phyloP scores from a whole-genome alignment of 2,888 invertebrate genomes.

The Rhamnusium bicolor region DNA sequence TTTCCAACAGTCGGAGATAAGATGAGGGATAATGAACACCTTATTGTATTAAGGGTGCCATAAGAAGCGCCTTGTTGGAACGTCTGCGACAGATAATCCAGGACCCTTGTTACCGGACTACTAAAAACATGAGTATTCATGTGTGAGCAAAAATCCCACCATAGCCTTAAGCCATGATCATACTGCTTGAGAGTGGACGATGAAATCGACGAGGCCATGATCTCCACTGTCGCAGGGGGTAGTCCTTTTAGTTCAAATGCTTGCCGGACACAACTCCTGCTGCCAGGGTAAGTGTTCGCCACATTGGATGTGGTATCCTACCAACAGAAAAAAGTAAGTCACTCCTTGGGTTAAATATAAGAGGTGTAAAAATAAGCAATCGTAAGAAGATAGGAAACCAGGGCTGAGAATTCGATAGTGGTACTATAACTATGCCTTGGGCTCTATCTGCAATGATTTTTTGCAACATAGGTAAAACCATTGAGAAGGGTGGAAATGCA shows the following conservation, averaged over 20 bases:
- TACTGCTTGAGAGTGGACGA: constrained; percentile 24
- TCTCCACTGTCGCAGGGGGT: constrained; percentile 25
- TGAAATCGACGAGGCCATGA: constrained; percentile 28
- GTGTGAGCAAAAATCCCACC: constrained; percentile 25
- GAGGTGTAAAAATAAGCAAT: constrained; percentile 5
- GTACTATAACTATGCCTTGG: constrained; percentile 19
- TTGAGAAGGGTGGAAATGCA: constrained; percentile 9
- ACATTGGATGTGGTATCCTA: constrained; percentile 39
- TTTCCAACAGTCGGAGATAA: constrained; percentile 2
- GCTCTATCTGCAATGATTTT: constrained; percentile 2
- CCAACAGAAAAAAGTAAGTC: constrained; percentile 36
- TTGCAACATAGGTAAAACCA: constrained; percentile 1
- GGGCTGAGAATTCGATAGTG: constrained; percentile 14
- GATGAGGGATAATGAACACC: constrained; percentile 5
- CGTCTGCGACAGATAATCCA: constrained; percentile 1
- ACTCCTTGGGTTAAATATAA: constrained; percentile 27
- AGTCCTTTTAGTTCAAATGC: constrained; percentile 17
- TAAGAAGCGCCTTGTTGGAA: constrained; percentile 2
- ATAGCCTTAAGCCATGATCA: constrained; percentile 12
- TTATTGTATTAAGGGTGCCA: constrained; percentile 5
- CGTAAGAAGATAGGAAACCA: constrained; percentile 10
- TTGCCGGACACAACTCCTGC: constrained; percentile 31
- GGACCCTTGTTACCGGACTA: neutral
- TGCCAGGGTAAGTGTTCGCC: constrained; percentile 47
- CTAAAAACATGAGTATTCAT: constrained; percentile 1